phyloP scores from a whole-genome alignment of 2,797 vertebrate species.

The Fringilla coelebs region DNA sequence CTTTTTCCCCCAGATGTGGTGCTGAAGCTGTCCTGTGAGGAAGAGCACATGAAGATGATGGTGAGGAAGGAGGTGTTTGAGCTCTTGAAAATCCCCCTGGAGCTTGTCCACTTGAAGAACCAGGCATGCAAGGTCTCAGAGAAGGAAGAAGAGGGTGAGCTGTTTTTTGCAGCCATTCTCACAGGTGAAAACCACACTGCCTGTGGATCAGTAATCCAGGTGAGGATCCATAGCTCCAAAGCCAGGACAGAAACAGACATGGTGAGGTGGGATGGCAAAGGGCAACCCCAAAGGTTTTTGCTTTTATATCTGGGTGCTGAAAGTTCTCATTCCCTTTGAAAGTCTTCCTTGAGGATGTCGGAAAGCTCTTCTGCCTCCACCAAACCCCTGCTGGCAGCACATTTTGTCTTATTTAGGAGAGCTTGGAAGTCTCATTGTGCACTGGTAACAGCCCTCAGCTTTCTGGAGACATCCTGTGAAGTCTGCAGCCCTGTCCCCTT shows the following conservation, averaged over 20 bases:
- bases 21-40: slow-evolving; percentile 60
- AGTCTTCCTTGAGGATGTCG: not conserved
- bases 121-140: slow-evolving; percentile 53
- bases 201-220: slow-evolving; percentile 65
- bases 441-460: not conserved
- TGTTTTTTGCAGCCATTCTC: slow-evolving; percentile 53
- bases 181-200: slow-evolving; percentile 63
- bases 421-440: not conserved
- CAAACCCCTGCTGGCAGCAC: not conserved
- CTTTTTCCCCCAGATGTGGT: slow-evolving; percentile 61
- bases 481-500: not conserved
- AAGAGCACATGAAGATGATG: slow-evolving; percentile 67
- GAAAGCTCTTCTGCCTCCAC: not conserved
- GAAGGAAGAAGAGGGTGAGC: slow-evolving; percentile 1
- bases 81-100: slow-evolving; percentile 24
- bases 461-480: not conserved
- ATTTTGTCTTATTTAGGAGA: not conserved
- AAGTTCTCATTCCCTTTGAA: not conserved
- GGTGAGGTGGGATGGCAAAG: not conserved
- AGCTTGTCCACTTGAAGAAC: slow-evolving; percentile 47
- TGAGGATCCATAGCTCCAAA: not conserved
- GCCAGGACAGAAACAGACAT: not conserved
- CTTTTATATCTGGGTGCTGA: not conserved
- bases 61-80: slow-evolving; percentile 67
- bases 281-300: not conserved